These are phyloP conservation scores for Sylvilagus floridanus DNA, from an alignment of 2,797 vertebrate genomes.

Conservation along the genomic window DNA sequence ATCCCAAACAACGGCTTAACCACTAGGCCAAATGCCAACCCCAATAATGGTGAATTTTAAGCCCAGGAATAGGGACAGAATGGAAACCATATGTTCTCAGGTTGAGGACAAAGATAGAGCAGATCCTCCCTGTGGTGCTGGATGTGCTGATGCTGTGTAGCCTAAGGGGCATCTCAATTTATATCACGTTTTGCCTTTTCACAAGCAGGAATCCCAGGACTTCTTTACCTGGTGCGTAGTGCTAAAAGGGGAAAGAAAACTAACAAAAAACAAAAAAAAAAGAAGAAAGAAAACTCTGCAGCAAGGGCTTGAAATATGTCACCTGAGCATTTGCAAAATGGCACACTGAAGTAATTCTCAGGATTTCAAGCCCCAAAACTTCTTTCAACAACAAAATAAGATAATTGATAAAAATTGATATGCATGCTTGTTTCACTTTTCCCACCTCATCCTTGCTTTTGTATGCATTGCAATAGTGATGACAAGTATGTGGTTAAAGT, in stretches of 20 bases:
- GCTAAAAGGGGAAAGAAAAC: not conserved
- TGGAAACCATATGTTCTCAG: not conserved
- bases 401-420: not conserved
- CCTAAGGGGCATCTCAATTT: not conserved
- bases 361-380: not conserved
- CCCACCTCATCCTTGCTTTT: not conserved
- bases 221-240: not conserved
- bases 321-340: not conserved
- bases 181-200: conserved; percentile 19
- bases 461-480: not conserved
- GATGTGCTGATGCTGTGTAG: not conserved
- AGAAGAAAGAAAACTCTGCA: not conserved
- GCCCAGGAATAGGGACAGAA: not conserved
- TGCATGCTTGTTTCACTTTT: not conserved
- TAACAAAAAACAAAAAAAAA: not conserved
- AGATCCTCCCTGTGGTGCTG: not conserved
- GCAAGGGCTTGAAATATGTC: conserved; percentile 29
- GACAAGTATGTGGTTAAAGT: not conserved
- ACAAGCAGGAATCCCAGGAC: not conserved
- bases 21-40: too few species aligned
- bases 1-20: too few species aligned
- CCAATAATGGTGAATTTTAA: not conserved
- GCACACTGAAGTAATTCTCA: conserved; percentile 27
- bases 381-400: not conserved
- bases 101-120: not conserved